phyloP scores from a whole-genome alignment of 2,113 vertebrate species.

The Crotophaga sulcirostris region DNA sequence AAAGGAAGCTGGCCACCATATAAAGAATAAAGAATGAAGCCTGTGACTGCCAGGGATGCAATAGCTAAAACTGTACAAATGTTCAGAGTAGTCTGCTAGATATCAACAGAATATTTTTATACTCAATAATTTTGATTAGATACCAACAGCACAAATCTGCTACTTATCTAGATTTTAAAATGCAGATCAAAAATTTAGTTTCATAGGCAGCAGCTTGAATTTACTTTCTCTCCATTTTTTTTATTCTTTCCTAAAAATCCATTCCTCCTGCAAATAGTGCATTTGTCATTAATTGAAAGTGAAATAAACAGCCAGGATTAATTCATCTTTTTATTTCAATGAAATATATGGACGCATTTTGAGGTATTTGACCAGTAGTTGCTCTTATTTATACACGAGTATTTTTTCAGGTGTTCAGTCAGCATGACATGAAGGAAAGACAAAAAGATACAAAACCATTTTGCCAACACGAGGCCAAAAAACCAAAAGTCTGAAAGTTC shows the following conservation, averaged over 20 bases:
- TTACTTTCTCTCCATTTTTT: background rate
- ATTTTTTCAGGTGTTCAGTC: conserved; percentile 4
- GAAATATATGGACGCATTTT: conserved; percentile 17
- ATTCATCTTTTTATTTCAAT: conserved; percentile 24
- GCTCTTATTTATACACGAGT: background rate
- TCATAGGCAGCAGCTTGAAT: background rate
- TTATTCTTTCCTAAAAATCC: background rate
- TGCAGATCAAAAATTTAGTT: background rate
- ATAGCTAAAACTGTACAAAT: background rate
- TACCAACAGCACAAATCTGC: background rate
- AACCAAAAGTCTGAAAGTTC: background rate
- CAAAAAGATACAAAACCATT: background rate
- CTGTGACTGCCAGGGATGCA: background rate
- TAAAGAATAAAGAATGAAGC: background rate
- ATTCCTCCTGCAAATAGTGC: background rate
- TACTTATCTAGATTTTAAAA: background rate
- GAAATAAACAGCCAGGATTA: background rate
- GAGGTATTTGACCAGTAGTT: conserved; percentile 30
- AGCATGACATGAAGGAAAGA: background rate
- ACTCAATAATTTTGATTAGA: background rate
- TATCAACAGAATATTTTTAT: background rate
- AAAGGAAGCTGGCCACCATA: background rate
- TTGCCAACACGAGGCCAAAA: background rate
- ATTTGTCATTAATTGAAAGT: background rate
- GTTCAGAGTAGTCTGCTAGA: background rate